These are phyloP conservation scores for Anoplophora glabripennis DNA, from an alignment of 1,140 invertebrate species.

Conservation along the genomic window DNA sequence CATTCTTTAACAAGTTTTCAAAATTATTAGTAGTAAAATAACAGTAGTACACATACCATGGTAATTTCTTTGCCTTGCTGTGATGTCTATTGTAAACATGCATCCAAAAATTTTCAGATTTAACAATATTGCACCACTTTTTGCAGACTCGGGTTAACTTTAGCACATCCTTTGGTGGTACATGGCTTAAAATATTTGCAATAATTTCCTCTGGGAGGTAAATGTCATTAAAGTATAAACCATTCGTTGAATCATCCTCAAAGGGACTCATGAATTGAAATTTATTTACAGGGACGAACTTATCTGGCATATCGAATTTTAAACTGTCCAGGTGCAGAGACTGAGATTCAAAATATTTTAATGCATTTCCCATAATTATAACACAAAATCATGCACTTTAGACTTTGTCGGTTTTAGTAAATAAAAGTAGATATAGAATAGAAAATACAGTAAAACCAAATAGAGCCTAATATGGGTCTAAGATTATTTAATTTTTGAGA, in stretches of 20 bases:
- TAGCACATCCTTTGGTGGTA: slow-evolving; percentile 32
- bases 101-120: slow-evolving; percentile 38
- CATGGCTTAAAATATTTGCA: slow-evolving; percentile 36
- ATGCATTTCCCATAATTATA: no score
- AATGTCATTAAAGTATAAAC: slow-evolving; percentile 32
- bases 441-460: no score
- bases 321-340: no score
- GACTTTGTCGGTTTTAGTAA: no score
- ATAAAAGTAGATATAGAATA: no score
- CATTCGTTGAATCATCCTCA: slow-evolving; percentile 34
- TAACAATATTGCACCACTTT: slow-evolving; percentile 42
- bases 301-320: no score
- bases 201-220: slow-evolving; percentile 45
- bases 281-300: no score
- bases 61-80: slow-evolving; percentile 32
- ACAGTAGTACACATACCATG: slow-evolving; percentile 45
- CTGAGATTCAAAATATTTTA: no score
- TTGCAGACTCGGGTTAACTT: slow-evolving; percentile 40
- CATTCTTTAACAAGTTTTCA: slow-evolving; percentile 48
- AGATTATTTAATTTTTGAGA: no score
- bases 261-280: slow-evolving; percentile 25
- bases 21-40: slow-evolving; percentile 40
- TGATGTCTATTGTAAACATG: slow-evolving; percentile 27
- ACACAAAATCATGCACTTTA: no score
- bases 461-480: no score